phyloP scores from a whole-genome alignment of 2,888 invertebrate species.

The Lycia hirtaria region DNA sequence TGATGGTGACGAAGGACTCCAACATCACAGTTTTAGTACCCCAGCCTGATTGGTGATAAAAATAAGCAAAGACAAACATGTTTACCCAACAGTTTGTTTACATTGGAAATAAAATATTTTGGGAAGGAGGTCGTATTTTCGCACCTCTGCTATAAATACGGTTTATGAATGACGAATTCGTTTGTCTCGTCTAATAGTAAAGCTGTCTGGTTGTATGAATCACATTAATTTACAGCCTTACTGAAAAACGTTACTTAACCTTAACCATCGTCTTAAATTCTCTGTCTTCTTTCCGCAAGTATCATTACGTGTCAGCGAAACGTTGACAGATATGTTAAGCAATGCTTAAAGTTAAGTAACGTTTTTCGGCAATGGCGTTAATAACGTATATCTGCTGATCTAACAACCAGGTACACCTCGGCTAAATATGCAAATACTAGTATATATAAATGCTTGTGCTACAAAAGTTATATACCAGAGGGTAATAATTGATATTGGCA shows the following conservation, averaged over 20 bases:
- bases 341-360: too few relatives aligned
- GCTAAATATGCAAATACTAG: too few relatives aligned
- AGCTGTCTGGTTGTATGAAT: background rate
- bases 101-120: constrained; percentile 41
- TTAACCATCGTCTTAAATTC: too few relatives aligned
- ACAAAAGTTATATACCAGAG: background rate
- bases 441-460: too few relatives aligned
- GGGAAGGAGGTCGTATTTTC: constrained; percentile 31
- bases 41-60: constrained; percentile 47
- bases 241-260: too few relatives aligned
- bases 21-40: constrained; percentile 42
- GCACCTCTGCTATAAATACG: constrained; percentile 15
- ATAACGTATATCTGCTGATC: too few relatives aligned
- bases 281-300: too few relatives aligned
- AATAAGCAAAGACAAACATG: constrained; percentile 52
- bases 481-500: constrained; percentile 22
- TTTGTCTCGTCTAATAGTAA: background rate
- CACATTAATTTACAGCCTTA: too few relatives aligned
- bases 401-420: background rate
- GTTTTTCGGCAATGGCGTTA: too few relatives aligned
- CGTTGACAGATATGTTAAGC: too few relatives aligned
- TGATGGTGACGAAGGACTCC: constrained; percentile 35
- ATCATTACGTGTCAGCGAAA: too few relatives aligned
- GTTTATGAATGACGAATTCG: background rate
- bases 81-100: constrained; percentile 47